Evolutionary conservation across 2,113 vertebrate species (phyloP), one percentile per base, ranked within the genome.

Genomic region (Burhinus bistriatus): DNA sequence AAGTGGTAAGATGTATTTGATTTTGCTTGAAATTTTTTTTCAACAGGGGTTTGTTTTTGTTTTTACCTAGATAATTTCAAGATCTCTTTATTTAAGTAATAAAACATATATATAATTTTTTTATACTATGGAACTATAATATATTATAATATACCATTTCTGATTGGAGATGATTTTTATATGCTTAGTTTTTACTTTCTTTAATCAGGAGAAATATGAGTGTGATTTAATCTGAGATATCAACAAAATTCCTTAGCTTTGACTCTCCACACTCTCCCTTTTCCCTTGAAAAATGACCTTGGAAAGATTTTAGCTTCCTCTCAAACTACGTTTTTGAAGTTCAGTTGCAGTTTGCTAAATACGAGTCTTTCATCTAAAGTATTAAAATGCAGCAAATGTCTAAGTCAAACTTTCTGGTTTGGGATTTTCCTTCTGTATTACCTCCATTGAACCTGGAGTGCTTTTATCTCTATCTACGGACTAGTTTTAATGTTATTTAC

Each of bases 281-380:
- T 96, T 93, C 4, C n/a, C 9, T 83, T 84, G 59, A 97, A 90
- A 88, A 64, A 92, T 42, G 30, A 94, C 55, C 45, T 94, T 93
- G 32, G 17, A 91, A 95, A 51, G 15, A 95, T 45, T 83, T 93
- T 81, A 47, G 11, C 40, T 93, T 61, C 55, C 34, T 96, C 4
- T 6, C 27, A 57, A 76, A 75, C 27, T 87, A 65, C 3, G 1
- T 68, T 92, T 96, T 92, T 86, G 52, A 95, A 84, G 62, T 80
- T 83, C 64, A 54, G 8, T 20, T 91, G 38, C 30, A 87, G 21
- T 73, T 94, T 93, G 20, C 38, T n/a, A 45, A 27, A 71, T 27
- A 34, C 2, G 54, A 12, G 25, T 18, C 36, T 97, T 96, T 77
- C 49, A 85, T 90, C 54, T 76, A 88, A 85, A 52, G 9, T 19